Evolutionary conservation across 2,888 invertebrate species (phyloP).

Genomic region (Buathra laborator): DNA sequence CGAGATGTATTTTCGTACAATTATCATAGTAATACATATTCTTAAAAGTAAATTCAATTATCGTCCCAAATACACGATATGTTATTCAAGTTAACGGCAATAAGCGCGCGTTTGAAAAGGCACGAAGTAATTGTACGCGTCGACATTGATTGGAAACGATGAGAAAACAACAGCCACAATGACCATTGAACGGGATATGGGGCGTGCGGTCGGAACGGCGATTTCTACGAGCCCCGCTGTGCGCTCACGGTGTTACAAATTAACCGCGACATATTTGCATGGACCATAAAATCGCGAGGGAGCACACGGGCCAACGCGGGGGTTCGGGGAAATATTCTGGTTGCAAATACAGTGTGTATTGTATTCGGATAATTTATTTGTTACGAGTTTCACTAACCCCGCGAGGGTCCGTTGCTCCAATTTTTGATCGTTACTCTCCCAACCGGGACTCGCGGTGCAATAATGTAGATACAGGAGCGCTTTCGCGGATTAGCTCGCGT

Average conservation of each 20-base stretch:
- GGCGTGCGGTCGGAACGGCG: conserved; percentile 11
- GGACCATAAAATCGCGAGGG: conserved; percentile 66
- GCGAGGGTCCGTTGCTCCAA: background rate
- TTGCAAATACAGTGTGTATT: conserved; percentile 43
- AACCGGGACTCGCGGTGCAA: conserved; percentile 35
- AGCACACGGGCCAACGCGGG: background rate
- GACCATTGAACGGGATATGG: conserved; percentile 3
- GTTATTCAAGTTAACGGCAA: background rate
- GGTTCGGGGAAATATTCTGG: conserved; percentile 30
- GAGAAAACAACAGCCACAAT: conserved; percentile 43
- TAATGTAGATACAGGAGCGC: background rate
- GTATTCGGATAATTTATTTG: conserved; percentile 71
- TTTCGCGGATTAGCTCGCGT: background rate
- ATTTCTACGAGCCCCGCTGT: conserved; percentile 20
- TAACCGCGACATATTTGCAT: conserved; percentile 73
- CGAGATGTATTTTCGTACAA: no score
- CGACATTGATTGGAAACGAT: conserved; percentile 38
- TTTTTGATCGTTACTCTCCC: conserved; percentile 56
- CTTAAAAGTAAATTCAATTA: no score
- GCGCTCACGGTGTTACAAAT: conserved; percentile 70
- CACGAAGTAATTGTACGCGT: conserved; percentile 41
- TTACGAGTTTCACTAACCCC: conserved; percentile 15
- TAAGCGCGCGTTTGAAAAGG: background rate
- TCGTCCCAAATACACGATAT: no score
- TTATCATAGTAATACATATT: no score